A percentile compares a stretch with the other conserved stretches of the same genome.
Conservation (phyloP, 1,140 invertebrate genomes). For the Drepana arcuata region DNA sequence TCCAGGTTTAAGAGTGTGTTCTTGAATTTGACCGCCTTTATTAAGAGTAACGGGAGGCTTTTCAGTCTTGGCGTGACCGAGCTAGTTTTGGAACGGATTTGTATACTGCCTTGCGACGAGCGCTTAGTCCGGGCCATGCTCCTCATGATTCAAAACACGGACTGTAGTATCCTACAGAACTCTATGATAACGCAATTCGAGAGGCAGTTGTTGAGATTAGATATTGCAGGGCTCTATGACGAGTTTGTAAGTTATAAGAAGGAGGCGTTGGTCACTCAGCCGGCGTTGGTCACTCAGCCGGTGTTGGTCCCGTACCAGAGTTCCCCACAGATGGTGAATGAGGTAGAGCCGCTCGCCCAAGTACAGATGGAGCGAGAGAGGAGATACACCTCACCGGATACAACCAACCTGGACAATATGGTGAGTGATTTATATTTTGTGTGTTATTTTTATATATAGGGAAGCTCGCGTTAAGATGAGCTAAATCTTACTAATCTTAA, state of each 20-base stretch:
- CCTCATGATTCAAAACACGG: constrained; percentile 32
- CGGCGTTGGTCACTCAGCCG: background rate
- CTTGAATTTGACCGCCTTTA: constrained; percentile 36
- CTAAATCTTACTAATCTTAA: too few species aligned
- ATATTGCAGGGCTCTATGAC: constrained; percentile 19
- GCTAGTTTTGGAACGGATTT: constrained; percentile 40
- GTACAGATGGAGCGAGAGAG: constrained; percentile 5
- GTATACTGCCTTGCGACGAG: constrained; percentile 39
- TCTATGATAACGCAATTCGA: constrained; percentile 33
- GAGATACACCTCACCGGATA: constrained; percentile 39
- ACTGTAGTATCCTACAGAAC: constrained; percentile 29
- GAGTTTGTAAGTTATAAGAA: constrained; percentile 21
- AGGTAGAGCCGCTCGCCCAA: background rate
- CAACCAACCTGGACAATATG: constrained; percentile 34
- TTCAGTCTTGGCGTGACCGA: constrained; percentile 26
- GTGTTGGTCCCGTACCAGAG: background rate
- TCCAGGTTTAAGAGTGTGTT: constrained; percentile 44
- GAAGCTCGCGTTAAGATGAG: constrained; percentile 1
- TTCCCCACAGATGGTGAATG: background rate
- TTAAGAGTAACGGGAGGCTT: constrained; percentile 17
- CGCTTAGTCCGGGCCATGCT: constrained; percentile 25
- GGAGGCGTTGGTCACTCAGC: background rate
- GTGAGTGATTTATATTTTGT: constrained; percentile 24
- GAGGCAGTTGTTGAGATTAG: constrained; percentile 15
- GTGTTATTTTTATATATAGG: background rate